Base-by-base conservation (phyloP, 1,140 invertebrate genomes). In the Plectus sambesii region DNA sequence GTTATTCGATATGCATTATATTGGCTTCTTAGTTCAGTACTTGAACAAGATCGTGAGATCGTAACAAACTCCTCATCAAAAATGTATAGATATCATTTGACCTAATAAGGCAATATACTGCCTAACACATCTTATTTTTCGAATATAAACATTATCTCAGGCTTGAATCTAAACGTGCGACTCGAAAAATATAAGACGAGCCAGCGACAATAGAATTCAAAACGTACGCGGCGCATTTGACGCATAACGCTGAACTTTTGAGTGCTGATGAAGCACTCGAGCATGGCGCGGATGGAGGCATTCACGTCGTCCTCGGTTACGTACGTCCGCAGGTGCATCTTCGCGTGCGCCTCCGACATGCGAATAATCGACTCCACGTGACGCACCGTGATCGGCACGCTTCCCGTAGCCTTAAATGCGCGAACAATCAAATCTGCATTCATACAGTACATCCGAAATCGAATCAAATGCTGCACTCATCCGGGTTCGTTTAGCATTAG, bases 291-390 rank as follows among this genome's bases (percentile, higher is more conserved):
- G 40, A 97, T 93, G 9, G 93, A 88, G 93, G 40, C 82, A 71
- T 94, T 94, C 5, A 98, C 86, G 71, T 99, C 94, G 53, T 87
- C 84, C 61, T 97, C 89, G 60, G 82, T 78, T 1, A 99, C 92
- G 66, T 83, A 86, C 57, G 87, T 81, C 9, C 93, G 75, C 9
- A 99, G 74, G 74, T 97, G 89, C 77, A 99, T 87, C 53, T 84
- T 81, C 0, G 93, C 92, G 76, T 93, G 84, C 0, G 93, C 87
- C 74, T 99, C 93, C 0, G 89, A 78, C 81, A 94, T 84, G 25
- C 94, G 80, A 62, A 99, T 96, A 68, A 99, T 89, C 63, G 88
- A 93, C 75, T 99, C 94, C 60, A 99, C 93, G 64, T 98, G 90
- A 60, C 94, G 78, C 0, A 96, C 90, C 0, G 94, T 99, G 55